phyloP scores from a whole-genome alignment of 2,888 invertebrate genomes.

The Lasioglossum leucozonium region DNA sequence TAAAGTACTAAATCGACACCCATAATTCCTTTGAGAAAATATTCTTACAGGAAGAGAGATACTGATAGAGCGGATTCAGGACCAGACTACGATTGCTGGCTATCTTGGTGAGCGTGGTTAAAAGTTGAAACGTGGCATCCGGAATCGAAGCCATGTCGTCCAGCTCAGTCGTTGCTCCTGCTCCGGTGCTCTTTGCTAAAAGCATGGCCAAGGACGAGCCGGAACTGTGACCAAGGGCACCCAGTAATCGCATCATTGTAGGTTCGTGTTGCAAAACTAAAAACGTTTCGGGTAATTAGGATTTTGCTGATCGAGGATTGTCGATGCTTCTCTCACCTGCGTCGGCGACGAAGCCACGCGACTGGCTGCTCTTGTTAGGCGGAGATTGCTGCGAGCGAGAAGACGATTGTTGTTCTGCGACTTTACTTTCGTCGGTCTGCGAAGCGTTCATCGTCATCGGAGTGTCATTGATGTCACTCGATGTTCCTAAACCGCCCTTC shows the following conservation, averaged over 20 bases:
- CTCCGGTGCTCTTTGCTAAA: conserved; percentile 85
- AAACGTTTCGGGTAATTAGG: conserved; percentile 35
- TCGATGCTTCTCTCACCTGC: conserved; percentile 85
- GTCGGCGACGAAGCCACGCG: conserved; percentile 90
- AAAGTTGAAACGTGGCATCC: conserved; percentile 94
- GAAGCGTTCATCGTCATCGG: conserved; percentile 83
- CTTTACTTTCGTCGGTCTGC: conserved; percentile 94
- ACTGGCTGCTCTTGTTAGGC: conserved; percentile 79
- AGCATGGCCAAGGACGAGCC: conserved; percentile 90
- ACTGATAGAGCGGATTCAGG: conserved; percentile 89
- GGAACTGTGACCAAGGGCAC: conserved; percentile 91
- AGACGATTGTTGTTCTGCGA: conserved; percentile 86
- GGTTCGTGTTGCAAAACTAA: conserved; percentile 90
- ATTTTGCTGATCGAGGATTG: not conserved
- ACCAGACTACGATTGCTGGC: conserved; percentile 91
- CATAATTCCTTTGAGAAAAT: conserved; percentile 72
- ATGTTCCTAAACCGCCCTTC: conserved; percentile 56
- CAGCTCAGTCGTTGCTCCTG: conserved; percentile 82
- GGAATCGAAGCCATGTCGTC: conserved; percentile 91
- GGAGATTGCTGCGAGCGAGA: conserved; percentile 72
- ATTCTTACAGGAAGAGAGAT: conserved; percentile 85
- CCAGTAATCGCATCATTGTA: conserved; percentile 93
- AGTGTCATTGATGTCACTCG: conserved; percentile 67
- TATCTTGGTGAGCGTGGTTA: conserved; percentile 91
- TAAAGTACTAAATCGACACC: not conserved